Evolutionary conservation across 2,888 invertebrate genomes (phyloP), one percentile per base, ranked within the genome.

Genomic region (Acanthosepion esculentum): DNA sequence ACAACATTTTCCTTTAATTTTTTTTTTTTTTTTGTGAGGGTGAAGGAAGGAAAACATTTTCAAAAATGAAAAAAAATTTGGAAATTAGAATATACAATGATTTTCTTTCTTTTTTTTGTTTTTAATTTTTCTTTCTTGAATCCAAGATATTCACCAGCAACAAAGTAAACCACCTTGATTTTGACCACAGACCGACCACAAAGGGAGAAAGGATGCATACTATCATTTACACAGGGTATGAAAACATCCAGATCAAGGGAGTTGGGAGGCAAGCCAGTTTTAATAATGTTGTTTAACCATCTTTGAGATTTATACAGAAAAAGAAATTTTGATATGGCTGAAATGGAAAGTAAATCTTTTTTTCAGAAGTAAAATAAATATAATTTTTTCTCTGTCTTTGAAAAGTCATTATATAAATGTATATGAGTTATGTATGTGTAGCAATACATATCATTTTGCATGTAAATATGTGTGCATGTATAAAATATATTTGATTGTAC

Each of bases 31-130:
- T 78, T n/a, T n/a, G n/a, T n/a, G 33, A n/a, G n/a, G n/a, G 10
- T 10, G 78, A 15, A 12, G 78, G 33, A 78, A 15, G 50, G 33
- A 78, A n/a, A n/a, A n/a, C 23, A 5, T n/a, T 33, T 33, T 33
- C 12, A 78, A n/a, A 12, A n/a, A 33, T 3, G 18, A 78, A 78
- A 78, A n/a, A n/a, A 78, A 78, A 78, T 33, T 4, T 26, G 10
- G 78, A 15, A n/a, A 78, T 78, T n/a, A n/a, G 78, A 78, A 78
- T 78, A 78, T 78, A 78, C 78, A 78, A 78, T 78, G 78, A 78
- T 78, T 78, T 78, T 78, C n/a, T n/a, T 78, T 29, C 29, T n/a
- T 78, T 78, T 78, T 78, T 29, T 29, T 78, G 5, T 78, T 78
- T 33, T 78, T n/a, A 4, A 33, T 15, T 50, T 78, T 33, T 78